phyloP scores from a whole-genome alignment of 2,797 vertebrate genomes.

The Kryptopterus vitreolus region DNA sequence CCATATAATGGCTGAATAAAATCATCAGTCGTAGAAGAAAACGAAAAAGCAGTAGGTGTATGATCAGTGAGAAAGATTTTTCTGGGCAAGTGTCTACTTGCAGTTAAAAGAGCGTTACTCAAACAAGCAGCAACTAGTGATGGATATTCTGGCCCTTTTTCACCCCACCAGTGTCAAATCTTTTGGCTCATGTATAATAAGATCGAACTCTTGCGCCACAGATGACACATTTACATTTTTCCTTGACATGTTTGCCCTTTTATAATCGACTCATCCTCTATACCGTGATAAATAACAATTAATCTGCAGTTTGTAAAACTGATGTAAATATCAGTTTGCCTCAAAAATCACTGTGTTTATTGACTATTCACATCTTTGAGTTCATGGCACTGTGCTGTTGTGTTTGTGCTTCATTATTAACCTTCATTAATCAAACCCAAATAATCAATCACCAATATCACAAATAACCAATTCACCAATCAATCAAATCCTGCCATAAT shows the following conservation, averaged over 20 bases:
- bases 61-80: not conserved
- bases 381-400: not conserved
- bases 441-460: not conserved
- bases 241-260: not conserved
- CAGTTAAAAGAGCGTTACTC: not conserved
- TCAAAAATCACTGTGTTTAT: not conserved
- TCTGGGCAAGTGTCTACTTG: not conserved
- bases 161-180: not conserved
- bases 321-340: not conserved
- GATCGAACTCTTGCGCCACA: not conserved
- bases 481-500: not conserved
- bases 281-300: not conserved
- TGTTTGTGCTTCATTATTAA: not conserved
- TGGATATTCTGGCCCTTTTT: not conserved
- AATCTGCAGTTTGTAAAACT: not conserved
- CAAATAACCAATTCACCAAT: too few relatives aligned
- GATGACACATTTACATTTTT: not conserved
- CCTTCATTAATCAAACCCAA: not conserved
- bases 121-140: constrained; percentile 5
- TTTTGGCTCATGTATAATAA: not conserved
- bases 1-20: not conserved
- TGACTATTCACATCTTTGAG: not conserved
- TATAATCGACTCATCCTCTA: not conserved
- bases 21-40: not conserved
- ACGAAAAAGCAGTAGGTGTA: not conserved